Conservation (phyloP, 2,888 invertebrate species). For the Pegoplata infirma region DNA sequence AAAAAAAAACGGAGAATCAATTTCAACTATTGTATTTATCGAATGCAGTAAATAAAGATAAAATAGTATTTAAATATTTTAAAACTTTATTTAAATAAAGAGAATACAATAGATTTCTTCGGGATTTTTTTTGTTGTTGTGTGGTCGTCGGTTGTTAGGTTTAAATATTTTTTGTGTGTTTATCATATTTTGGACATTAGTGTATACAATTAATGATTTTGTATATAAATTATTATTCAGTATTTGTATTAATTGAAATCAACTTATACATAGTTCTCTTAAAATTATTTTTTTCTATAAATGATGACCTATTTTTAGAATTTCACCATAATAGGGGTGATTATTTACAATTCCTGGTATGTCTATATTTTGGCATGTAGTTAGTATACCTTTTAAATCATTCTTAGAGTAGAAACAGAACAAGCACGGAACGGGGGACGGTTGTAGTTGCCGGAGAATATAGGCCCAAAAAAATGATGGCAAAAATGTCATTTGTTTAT, state of each 20-base stretch:
- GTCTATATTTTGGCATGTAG: too few species aligned
- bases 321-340: slow-evolving; percentile 35
- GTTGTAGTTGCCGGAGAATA: too few species aligned
- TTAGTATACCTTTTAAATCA: too few species aligned
- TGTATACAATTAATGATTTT: background rate
- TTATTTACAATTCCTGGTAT: slow-evolving; percentile 3
- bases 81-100: slow-evolving; percentile 27
- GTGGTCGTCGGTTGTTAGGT: slow-evolving; percentile 17
- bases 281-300: slow-evolving; percentile 28
- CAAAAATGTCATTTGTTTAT: too few species aligned
- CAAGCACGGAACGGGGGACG: too few species aligned
- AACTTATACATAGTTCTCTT: background rate
- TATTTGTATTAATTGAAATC: background rate
- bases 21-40: slow-evolving; percentile 11
- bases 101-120: slow-evolving; percentile 30
- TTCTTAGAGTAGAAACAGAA: too few species aligned
- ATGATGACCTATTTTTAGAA: slow-evolving; percentile 58
- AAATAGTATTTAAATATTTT: slow-evolving; percentile 4
- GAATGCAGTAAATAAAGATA: background rate
- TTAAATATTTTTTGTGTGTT: background rate
- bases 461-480: too few species aligned
- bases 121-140: slow-evolving; percentile 8
- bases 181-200: background rate
- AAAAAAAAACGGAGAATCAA: slow-evolving; percentile 3
- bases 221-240: background rate